Evolutionary conservation across 2,113 vertebrate genomes (phyloP).

Genomic region (Cyrtonyx montezumae): DNA sequence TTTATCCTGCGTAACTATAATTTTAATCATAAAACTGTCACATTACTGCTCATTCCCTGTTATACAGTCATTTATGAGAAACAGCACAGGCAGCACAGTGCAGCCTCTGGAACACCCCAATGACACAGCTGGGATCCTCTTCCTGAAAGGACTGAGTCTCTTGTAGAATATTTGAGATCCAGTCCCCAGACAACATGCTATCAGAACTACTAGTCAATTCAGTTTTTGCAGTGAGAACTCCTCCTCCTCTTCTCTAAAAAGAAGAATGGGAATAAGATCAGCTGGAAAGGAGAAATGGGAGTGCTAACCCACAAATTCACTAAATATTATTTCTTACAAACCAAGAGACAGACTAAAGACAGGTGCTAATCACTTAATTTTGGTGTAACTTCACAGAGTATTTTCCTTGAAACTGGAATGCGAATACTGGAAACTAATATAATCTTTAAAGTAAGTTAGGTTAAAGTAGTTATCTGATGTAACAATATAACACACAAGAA

Average conservation of each 20-base stretch:
- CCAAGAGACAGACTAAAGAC: neutral
- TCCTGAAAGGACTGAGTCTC: neutral
- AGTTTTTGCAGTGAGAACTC: neutral
- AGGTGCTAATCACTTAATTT: neutral
- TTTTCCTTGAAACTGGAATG: neutral
- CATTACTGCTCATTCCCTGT: neutral
- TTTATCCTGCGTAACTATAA: neutral
- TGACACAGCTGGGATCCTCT: neutral
- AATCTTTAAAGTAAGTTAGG: too few species aligned
- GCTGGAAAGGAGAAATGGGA: neutral
- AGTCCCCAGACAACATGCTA: neutral
- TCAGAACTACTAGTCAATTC: neutral
- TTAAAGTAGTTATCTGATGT: neutral
- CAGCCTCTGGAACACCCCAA: neutral
- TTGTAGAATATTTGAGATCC: neutral
- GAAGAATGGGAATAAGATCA: neutral
- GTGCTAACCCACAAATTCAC: neutral
- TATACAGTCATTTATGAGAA: neutral
- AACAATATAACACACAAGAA: neutral
- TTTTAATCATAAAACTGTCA: neutral
- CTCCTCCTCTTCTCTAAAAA: neutral
- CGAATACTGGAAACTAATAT: neutral
- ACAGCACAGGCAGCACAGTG: neutral
- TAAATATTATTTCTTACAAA: neutral
- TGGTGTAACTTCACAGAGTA: neutral